Evolutionary conservation across 2,113 vertebrate genomes (phyloP).

Genomic region (Nestor notabilis): DNA sequence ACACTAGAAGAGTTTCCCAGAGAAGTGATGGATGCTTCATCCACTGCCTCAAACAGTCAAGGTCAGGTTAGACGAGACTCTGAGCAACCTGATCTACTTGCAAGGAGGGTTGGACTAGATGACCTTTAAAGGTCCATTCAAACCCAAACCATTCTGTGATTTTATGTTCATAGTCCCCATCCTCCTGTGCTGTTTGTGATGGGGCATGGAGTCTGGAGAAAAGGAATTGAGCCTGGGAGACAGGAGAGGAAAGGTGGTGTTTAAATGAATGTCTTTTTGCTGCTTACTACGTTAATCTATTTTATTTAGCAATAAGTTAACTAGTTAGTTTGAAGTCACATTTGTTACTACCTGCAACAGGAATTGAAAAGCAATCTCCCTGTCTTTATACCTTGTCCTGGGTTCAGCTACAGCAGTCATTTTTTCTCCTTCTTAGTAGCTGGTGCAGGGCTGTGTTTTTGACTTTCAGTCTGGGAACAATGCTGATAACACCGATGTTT

Average conservation of each 20-base stretch:
- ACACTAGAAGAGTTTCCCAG: not conserved
- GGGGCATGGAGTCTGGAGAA: not conserved
- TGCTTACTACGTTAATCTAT: not conserved
- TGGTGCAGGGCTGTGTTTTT: too few species aligned
- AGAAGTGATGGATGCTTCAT: not conserved
- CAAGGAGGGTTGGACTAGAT: not conserved
- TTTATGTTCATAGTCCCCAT: not conserved
- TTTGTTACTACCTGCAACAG: not conserved
- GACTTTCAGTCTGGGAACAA: too few species aligned
- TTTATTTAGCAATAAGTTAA: not conserved
- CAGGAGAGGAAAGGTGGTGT: not conserved
- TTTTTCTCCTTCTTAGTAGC: too few species aligned
- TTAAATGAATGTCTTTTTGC: not conserved
- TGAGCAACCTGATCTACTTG: not conserved
- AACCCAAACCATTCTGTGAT: not conserved
- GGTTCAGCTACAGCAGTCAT: too few species aligned
- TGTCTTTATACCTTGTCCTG: too few species aligned
- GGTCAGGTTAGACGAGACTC: not conserved
- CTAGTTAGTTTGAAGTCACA: not conserved
- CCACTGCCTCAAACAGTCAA: not conserved
- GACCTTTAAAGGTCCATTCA: not conserved
- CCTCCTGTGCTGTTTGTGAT: accelerated
- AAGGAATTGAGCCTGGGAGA: not conserved
- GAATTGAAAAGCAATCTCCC: not conserved
- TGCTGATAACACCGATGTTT: too few species aligned